Evolutionary conservation across 2,797 vertebrate genomes (phyloP).

Genomic region (Coracias cyanogaster): DNA sequence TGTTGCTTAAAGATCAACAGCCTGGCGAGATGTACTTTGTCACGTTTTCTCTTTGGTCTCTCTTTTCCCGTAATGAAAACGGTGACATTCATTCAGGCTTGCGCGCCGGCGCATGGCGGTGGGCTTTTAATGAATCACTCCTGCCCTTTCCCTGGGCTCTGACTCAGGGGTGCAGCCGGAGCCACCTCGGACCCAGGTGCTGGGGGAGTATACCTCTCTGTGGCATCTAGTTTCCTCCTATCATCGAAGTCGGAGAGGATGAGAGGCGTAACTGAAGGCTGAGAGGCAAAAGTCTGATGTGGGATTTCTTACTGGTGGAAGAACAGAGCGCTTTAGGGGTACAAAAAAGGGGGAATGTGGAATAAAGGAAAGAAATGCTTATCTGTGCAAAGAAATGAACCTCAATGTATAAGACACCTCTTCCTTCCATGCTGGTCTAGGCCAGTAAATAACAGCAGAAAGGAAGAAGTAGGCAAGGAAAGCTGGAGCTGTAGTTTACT

Average conservation of each 20-base stretch:
- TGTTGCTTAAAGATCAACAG: conserved; percentile 70
- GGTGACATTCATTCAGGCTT: conserved; percentile 21
- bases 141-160: conserved; percentile 13
- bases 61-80: conserved; percentile 39
- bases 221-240: neutral
- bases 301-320: neutral
- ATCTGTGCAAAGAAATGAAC: neutral
- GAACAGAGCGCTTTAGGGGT: neutral
- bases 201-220: accelerated
- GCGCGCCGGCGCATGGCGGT: neutral
- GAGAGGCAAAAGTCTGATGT: neutral
- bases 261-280: neutral
- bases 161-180: neutral
- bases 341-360: neutral
- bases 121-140: neutral
- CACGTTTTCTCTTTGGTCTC: conserved; percentile 57
- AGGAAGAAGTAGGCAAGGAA: neutral
- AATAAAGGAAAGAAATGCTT: neutral
- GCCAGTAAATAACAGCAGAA: neutral
- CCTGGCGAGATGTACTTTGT: conserved; percentile 52
- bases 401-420: neutral
- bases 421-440: neutral
- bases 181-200: neutral
- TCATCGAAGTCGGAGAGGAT: neutral
- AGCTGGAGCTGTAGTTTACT: neutral